Base-by-base conservation (phyloP, 2,113 vertebrate genomes). In the Scomber colias region DNA sequence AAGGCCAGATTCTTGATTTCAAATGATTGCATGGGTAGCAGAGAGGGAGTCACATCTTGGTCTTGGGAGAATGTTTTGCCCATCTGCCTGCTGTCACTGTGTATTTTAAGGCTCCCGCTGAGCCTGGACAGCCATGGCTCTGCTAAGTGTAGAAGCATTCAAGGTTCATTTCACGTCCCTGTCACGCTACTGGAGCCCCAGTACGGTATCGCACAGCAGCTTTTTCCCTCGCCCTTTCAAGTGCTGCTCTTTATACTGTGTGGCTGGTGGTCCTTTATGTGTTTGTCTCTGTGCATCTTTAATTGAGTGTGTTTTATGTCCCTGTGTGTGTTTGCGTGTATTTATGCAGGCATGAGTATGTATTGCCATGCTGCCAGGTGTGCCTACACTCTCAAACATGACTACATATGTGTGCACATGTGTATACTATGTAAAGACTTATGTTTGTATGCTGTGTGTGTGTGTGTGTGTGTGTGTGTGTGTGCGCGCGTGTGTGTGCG, bases 111-210 rank as follows among this genome's bases (percentile, higher is more conserved):
- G 21, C 44, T 62, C 85, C 83, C 12, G 75, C 81, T 71, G 88
- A 87, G 80, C 55, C 55, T 57, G 79, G 71, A 82, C 84, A 86
- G 76, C 76, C 65, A 30, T 30, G 63, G 63, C 75, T 87, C 71
- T 83, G 78, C 82, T 83, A 79, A 87, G 87, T 90, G 89, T 83
- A 45, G 71, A 77, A 60, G 80, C 71, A 77, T 91, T 87, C 86
- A 85, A 81, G 86, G 81, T 92, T 91, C 77, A 88, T 90, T 92
- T 92, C 90, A 88, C 67, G 71, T 87, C 77, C 61, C 73, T 77
- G 81, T 87, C 87, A 90, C 77, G 86, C 79, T 71, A 71, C 72
- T 9, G 71, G 75, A 79, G 75, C 66, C 57, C 46, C 51, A 5
- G 71, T 68, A 51, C 45, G 2, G 17, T 57, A 61, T 82, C 19